These are phyloP conservation scores for Sternarchorhynchus goeldii DNA, from an alignment of 2,797 vertebrate species.

Conservation along the genomic window DNA sequence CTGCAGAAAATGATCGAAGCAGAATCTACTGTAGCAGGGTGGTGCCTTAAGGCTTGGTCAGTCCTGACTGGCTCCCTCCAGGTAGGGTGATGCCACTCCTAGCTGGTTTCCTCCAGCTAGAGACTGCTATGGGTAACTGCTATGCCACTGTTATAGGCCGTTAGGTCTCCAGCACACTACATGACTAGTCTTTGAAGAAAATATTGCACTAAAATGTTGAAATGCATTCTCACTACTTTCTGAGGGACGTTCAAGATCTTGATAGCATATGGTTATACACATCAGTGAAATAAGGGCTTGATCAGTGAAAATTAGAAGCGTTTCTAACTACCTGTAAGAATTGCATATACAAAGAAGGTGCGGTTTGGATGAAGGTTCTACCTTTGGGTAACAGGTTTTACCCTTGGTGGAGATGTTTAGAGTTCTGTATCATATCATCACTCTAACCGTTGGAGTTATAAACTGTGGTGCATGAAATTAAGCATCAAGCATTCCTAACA, in stretches of 20 bases:
- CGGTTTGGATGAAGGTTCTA: constrained; percentile 17
- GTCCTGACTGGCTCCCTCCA: constrained; percentile 24
- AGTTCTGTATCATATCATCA: constrained; percentile 45
- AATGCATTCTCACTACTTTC: background rate
- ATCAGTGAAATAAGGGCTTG: background rate
- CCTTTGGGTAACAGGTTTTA: constrained; percentile 33
- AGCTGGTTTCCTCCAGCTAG: background rate
- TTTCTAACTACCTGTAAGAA: background rate
- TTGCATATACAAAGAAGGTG: background rate
- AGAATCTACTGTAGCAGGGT: background rate
- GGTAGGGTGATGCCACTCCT: background rate
- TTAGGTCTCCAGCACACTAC: constrained; percentile 24
- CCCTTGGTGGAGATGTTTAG: constrained; percentile 28
- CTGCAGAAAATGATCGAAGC: background rate
- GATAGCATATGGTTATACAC: background rate
- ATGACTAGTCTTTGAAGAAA: constrained; percentile 1
- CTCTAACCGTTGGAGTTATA: constrained; percentile 54
- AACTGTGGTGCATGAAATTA: constrained; percentile 68
- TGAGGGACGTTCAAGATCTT: background rate
- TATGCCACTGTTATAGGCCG: constrained; percentile 14
- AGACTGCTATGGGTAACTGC: constrained; percentile 30
- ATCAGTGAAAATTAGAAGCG: background rate
- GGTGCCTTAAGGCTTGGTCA: background rate
- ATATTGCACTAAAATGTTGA: background rate
- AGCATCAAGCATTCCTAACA: constrained; percentile 66